phyloP scores from a whole-genome alignment of 2,113 vertebrate genomes.

The Strix uralensis region DNA sequence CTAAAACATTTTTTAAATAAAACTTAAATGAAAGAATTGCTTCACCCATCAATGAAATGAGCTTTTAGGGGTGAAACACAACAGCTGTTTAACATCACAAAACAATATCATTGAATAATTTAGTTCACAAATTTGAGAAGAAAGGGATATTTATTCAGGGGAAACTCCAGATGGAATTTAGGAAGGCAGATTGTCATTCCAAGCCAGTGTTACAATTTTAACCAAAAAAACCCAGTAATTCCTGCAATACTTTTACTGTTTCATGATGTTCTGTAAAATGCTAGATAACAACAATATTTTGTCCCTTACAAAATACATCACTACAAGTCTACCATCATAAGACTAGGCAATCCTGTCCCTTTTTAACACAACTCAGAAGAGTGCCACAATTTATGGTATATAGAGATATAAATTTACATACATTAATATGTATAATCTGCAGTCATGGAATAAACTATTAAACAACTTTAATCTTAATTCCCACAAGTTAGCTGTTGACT shows the following conservation, averaged over 20 bases:
- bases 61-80: constrained; percentile 35
- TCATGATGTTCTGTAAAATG: not conserved
- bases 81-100: constrained; percentile 56
- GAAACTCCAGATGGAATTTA: constrained; percentile 49
- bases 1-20: not conserved
- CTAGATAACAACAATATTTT: not conserved
- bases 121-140: constrained; percentile 47
- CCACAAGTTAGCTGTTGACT: not conserved
- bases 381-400: not conserved
- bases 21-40: not conserved
- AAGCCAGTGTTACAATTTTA: not conserved
- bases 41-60: not conserved
- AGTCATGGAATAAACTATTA: not conserved
- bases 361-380: not conserved
- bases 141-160: constrained; percentile 36
- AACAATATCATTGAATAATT: constrained; percentile 54
- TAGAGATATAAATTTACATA: not conserved
- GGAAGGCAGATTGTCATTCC: constrained; percentile 37
- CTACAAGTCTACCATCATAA: not conserved
- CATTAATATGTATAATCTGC: not conserved
- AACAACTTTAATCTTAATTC: not conserved
- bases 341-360: not conserved
- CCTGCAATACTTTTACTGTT: not conserved
- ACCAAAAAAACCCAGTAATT: not conserved
- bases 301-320: not conserved